Base-by-base conservation (phyloP, 37 sponge, comb jelly and placozoan species). In the Crambe crambe region DNA sequence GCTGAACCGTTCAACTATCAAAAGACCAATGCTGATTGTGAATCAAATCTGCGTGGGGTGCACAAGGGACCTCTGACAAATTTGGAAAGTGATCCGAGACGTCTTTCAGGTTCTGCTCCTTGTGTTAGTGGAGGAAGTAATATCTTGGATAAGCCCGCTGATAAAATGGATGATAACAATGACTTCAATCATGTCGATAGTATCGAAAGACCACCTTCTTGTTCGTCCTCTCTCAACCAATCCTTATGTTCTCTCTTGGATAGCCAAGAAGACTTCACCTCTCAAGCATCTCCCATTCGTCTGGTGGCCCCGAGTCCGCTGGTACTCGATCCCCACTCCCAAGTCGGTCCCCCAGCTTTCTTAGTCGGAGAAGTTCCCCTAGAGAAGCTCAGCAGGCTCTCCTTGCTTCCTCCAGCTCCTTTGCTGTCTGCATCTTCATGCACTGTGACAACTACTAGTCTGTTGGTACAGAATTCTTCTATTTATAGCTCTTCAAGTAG, bases 211-310 rank as follows among this genome's bases (percentile, higher is more conserved):
- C 27, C 32, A 5, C 10, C 66, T 65, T 65, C 66, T 17, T 30
- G 9, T 8, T 26, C 61, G 6, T 65, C 66, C 31, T 30, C 66
- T 34, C 66, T 65, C 32, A 65, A 65, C 35, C 70, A 80, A 40
- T 70, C 80, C n/a, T 34, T 80, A 42, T 80, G 71, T 36, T 82
- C 82, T 12, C 65, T 82, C 6, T 37, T 82, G 22, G 56, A 68
- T 2, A 47, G 32, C 35, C 72, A 67, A n/a, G 77, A 84, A 23
- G 61, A 76, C 8, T 68, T 65, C 25, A 20, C 56, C 40, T n/a
- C 76, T 21, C 26, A 38, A 21, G 26, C n/a, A 20, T 76, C 77
- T 0, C 70, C 77, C 59, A 34, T 75, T 22, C 32, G 44, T n/a
- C 67, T 84, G 5, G 58, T 76, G 56, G 70, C 76, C 32, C 76